Evolutionary conservation across 2,113 vertebrate genomes (phyloP), one percentile per base, ranked within the genome.

Genomic region (Lepus americanus): DNA sequence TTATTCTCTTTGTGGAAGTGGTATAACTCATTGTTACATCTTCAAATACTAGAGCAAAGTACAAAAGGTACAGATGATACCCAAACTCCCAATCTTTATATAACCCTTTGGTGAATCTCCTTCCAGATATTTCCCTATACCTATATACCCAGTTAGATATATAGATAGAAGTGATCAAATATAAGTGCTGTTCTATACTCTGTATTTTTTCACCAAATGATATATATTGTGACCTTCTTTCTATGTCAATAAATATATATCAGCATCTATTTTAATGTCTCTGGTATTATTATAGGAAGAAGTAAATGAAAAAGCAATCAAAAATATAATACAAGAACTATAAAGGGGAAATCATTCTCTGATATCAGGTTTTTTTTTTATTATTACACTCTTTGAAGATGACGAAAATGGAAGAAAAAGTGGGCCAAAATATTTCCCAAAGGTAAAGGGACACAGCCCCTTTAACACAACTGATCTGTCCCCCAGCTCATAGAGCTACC

Each of bases 181-280:
- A 70, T 80, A 93, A 95, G 95, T 96, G 92, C 63, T 96, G 90
- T 89, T 96, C 81, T 97, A 96, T 95, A 95, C 83, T 94, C 84
- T 95, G 96, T 97, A 97, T 96, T 97, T 97, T 97, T 97, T 92
- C 95, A 97, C 77, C 70, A 89, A 92, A 82, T 11, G 53, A 79
- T 90, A 25, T 90, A 96, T 78, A 85, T 95, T 83, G 88, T 97
- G 82, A 49, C 55, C 92, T 96, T 87, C 77, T 96, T 96, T 96
- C 88, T 94, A 88, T 95, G 85, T 89, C 88, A 97, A 90, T 96
- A 97, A n/a, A 44, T 78, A 22, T 92, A 44, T 91, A 96, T 63
- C 84, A 92, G 81, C 85, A 92, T 94, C 74, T 90, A 90, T 33
- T 80, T 92, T 88, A 85, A 64, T 79, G 87, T 88, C 72, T 97